Conservation (phyloP, 2,888 invertebrate species). For the Itoplectis maculator region DNA sequence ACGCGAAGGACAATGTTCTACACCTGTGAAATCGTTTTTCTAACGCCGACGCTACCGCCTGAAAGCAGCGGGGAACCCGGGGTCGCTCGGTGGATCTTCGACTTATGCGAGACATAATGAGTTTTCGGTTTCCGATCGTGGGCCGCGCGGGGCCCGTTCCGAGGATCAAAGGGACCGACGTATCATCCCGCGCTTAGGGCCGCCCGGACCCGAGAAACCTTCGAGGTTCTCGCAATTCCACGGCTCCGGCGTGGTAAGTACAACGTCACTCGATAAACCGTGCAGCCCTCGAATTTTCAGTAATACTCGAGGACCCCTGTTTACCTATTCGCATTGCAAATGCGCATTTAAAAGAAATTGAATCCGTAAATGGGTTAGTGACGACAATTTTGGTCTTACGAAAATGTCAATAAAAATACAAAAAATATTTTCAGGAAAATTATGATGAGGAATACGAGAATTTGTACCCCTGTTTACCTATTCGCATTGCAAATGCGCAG, state of each 20-base stretch:
- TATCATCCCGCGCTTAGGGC: constrained; percentile 6
- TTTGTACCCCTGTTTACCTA: no score
- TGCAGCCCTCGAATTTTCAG: constrained; percentile 25
- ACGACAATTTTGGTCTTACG: no score
- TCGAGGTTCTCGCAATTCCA: constrained; percentile 35
- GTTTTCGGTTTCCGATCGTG: constrained; percentile 72
- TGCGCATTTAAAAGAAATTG: not conserved
- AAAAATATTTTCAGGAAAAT: not conserved
- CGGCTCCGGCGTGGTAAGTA: not conserved
- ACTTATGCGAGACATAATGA: constrained; percentile 73
- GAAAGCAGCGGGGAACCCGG: constrained; percentile 10
- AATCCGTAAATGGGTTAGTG: no score
- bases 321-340: not conserved
- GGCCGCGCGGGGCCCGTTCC: constrained; percentile 36
- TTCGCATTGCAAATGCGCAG: no score
- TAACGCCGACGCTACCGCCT: constrained; percentile 57
- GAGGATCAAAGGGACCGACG: constrained; percentile 54
- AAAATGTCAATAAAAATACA: not conserved
- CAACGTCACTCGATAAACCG: constrained; percentile 13
- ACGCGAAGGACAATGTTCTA: constrained; percentile 47
- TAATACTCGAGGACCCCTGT: not conserved
- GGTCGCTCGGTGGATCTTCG: constrained; percentile 65
- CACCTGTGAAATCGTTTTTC: constrained; percentile 73
- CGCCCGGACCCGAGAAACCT: constrained; percentile 31
- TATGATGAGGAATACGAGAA: no score